Evolutionary conservation across 2,113 vertebrate species (phyloP), one percentile per base, ranked within the genome.

Genomic region (rat (Rattus norvegicus)): DNA sequence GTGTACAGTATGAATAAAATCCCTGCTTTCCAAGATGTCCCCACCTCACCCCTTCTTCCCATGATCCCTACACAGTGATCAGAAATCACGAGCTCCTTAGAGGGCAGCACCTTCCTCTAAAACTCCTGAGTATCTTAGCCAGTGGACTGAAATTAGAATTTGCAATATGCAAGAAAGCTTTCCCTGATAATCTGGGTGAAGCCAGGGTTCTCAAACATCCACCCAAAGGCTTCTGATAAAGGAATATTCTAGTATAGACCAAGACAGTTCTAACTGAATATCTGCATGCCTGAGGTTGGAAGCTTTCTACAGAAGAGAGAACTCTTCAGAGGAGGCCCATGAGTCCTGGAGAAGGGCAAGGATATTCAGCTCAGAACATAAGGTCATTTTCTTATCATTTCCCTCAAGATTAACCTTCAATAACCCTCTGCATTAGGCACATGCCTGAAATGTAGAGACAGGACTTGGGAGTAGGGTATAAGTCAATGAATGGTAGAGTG

Each of bases 301-400:
- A 22, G 24, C 30, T 59, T 80, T 59, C 39, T 75, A 24, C 47
- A 39, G 63, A 43, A n/a, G 7, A 83, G 33, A 36, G 79, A 67
- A 4, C 9, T 65, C 54, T 67, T 43, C 52, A 47, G 36, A 84
- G 36, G 80, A 43, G n/a, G n/a, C 81, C 11, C 4, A 11, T 30
- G 39, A 24, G 7, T 56, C 2, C 1, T 11, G 30, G 47, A 11
- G 77, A 89, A 80, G 49, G 19, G 3, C 33, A 67, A 59, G 47
- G 30, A 49, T 3, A 56, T 3, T 22, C 24, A 36, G 5, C 28
- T 4, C 1, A 0, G 16, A n/a, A 30, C 47, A 0, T 22, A 54
- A 30, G 30, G 4, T 10, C 22, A 47, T 28, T 36, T 85, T 19
- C 43, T 63, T 5, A 19, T 6, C 7, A 39, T 26, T 30, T 47